Conservation (phyloP, 2,113 vertebrate species). For the Tragelaphus strepsiceros region DNA sequence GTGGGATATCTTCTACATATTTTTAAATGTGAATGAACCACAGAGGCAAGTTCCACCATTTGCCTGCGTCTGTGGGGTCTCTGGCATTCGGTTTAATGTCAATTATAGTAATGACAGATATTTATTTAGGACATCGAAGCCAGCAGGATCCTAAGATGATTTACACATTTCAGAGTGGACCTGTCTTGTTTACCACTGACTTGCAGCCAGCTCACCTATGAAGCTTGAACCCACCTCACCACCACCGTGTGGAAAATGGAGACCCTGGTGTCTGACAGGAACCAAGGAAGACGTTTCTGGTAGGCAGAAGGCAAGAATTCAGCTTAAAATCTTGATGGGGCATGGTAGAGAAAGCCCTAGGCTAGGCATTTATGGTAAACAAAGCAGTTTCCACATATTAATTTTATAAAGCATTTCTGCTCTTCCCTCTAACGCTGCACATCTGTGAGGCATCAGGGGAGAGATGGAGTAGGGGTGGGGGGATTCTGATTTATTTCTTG, state of each 20-base stretch:
- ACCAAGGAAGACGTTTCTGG: neutral
- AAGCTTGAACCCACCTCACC: neutral
- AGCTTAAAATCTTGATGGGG: slow-evolving; percentile 27
- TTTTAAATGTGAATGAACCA: slow-evolving; percentile 72
- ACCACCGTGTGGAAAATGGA: neutral
- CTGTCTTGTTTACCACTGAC: slow-evolving; percentile 17
- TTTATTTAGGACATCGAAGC: slow-evolving; percentile 64
- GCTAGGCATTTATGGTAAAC: slow-evolving; percentile 66
- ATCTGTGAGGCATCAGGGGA: slow-evolving; percentile 65
- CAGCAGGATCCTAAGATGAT: slow-evolving; percentile 46
- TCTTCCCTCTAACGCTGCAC: slow-evolving; percentile 51
- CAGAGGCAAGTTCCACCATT: slow-evolving; percentile 38
- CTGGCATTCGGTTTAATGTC: slow-evolving; percentile 61
- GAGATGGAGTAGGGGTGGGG: slow-evolving; percentile 38
- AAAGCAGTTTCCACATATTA: slow-evolving; percentile 61
- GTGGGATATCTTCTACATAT: slow-evolving; percentile 48
- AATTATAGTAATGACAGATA: slow-evolving; percentile 60
- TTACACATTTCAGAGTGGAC: slow-evolving; percentile 51
- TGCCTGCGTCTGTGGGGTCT: slow-evolving; percentile 56
- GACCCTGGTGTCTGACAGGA: slow-evolving; percentile 28
- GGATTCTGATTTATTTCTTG: slow-evolving; percentile 70
- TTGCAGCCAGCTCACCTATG: neutral
- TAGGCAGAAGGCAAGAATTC: slow-evolving; percentile 41
- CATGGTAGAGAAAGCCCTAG: slow-evolving; percentile 60
- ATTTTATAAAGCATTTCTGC: slow-evolving; percentile 50